Evolutionary conservation across 2,888 invertebrate species (phyloP), one percentile per base, ranked within the genome.

Genomic region (Pantelozetes paolii): DNA sequence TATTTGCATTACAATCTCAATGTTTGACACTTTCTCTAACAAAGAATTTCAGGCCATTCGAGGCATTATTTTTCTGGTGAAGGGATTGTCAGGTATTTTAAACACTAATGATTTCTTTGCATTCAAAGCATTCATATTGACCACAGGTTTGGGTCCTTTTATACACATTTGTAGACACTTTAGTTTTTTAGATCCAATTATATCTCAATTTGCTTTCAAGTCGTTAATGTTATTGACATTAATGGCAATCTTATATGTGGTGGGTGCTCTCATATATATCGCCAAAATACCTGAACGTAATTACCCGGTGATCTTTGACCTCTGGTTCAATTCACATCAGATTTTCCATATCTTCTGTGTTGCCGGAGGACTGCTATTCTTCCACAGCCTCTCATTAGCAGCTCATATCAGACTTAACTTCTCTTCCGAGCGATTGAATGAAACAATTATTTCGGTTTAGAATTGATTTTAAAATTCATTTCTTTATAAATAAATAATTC

Each of bases 291-390:
- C 99, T 26, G 99, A 99, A 84, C 86, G 98, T 77, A 95, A 94
- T 87, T 98, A 97, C 84, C 99, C 99, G 9, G 18, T 8, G 1
- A 1, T 32, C 9, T 92, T 95, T 85, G 99, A 99, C 85, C 93
- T 98, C 81, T 98, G 91, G 95, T 94, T 97, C 84, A 98, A 99
- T 85, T 98, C 98, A 73, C 99, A 99, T 84, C 99, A 99, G 85
- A 91, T 99, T 81, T 99, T 99, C 87, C 99, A 99, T 82, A 90
- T 98, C 50, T 88, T 98, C 81, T 99, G 99, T 76, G 23, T 73
- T 2, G 20, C 15, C n/a, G 73, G 48, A 2, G 45, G 15, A 13
- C 0, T 73, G 9, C 0, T 67, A 23, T 73, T 45, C 28, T 73
- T 64, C 20, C 73, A 73, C 18, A 69, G 73, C 36, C 23, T 73